These are phyloP conservation scores for Cliona cf. orientalis DNA, from an alignment of 37 sponge, comb jelly and placozoan genomes.

Conservation along the genomic window DNA sequence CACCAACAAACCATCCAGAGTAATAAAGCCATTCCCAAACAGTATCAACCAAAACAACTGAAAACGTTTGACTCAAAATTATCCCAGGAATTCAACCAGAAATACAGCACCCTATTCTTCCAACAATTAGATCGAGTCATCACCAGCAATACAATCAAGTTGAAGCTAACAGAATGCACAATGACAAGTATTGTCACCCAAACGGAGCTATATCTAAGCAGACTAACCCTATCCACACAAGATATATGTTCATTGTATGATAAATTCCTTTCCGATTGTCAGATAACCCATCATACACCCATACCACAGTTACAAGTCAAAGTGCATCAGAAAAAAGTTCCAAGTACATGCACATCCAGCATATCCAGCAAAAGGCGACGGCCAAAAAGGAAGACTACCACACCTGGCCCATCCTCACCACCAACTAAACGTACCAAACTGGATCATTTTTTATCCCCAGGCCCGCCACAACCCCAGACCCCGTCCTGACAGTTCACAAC, in stretches of 20 bases:
- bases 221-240: not conserved
- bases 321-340: no score
- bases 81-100: not conserved
- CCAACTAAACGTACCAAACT: not conserved
- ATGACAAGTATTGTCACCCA: not conserved
- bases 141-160: not conserved
- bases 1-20: no score
- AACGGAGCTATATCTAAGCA: not conserved
- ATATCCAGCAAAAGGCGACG: no score
- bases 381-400: no score
- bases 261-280: not conserved
- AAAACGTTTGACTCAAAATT: not conserved
- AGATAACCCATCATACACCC: not conserved
- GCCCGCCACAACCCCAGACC: not conserved
- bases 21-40: conserved; percentile 26
- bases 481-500: conserved; percentile 10
- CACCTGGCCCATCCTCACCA: no score
- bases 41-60: not conserved
- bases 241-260: not conserved
- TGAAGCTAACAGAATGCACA: not conserved
- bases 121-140: not conserved
- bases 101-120: not conserved
- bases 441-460: conserved; percentile 26
- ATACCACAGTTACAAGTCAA: no score
- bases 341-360: no score